phyloP scores from a whole-genome alignment of 2,888 invertebrate genomes.

The Selenia dentaria region DNA sequence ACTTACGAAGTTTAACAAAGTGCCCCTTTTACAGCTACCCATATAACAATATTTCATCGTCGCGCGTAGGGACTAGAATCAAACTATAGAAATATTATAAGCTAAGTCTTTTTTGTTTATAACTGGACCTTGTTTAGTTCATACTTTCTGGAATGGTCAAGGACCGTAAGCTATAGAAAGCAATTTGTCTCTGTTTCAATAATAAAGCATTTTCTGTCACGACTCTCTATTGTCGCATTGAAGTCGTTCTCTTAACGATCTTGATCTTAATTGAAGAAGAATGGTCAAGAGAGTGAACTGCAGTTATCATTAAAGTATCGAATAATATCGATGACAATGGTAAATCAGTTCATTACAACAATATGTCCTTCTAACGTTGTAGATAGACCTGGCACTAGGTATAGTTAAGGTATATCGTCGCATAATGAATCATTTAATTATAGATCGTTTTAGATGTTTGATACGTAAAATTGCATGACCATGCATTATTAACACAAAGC shows the following conservation, averaged over 20 bases:
- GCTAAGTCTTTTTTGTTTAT: constrained; percentile 48
- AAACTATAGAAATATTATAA: constrained; percentile 45
- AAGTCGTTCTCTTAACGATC: constrained; percentile 56
- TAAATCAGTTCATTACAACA: neutral
- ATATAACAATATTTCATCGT: constrained; percentile 79
- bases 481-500: no score
- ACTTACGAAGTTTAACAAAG: constrained; percentile 71
- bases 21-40: constrained; percentile 65
- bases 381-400: no score
- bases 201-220: constrained; percentile 68
- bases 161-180: constrained; percentile 67
- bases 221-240: constrained; percentile 59
- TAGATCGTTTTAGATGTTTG: no score
- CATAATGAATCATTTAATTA: no score
- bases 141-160: constrained; percentile 70
- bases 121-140: constrained; percentile 61
- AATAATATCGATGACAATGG: constrained; percentile 1
- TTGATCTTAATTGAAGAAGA: constrained; percentile 64
- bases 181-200: constrained; percentile 54
- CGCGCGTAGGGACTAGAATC: constrained; percentile 51
- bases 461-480: no score
- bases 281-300: constrained; percentile 25
- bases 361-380: neutral
- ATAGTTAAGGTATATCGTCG: no score
- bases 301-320: constrained; percentile 17